Base-by-base conservation (phyloP, 37 sponge, comb jelly and placozoan genomes). In the Aplysina aerophoba region DNA sequence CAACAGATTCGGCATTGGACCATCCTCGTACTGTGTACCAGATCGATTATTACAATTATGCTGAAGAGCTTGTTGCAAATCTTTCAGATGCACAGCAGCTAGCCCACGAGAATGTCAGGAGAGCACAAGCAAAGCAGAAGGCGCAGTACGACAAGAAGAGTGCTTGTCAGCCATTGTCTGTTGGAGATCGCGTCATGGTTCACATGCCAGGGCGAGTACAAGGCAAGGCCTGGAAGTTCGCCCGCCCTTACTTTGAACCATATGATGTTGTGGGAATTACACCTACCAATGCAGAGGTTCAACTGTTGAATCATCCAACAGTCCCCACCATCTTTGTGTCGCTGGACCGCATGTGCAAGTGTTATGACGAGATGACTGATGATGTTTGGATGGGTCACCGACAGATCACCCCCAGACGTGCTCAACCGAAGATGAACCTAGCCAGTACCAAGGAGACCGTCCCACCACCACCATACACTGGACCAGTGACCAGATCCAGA, bases 121-220 rank as follows among this genome's bases (percentile, higher is more conserved):
- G 24, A 39, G 41, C 78, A 16, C 78, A 75, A 22, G n/a, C 12
- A 41, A 28, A 22, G 12, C 78, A 75, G n/a, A 28, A 36, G 24
- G 16, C 78, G 12, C 20, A n/a, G 16, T 75, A 75, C n/a, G 78
- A 75, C 78, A 28, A 39, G n/a, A 14, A 60, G 20, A 15, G n/a
- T 24, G 0, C 17, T 25, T 17, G 24, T n/a, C 37, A 17, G 25
- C 14, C 12, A 17, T 44, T 24, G 13, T 25, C 25, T 11, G 21
- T 27, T 35, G 82, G 87, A 40, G 81, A 87, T 40, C 56, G 87
- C 16, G 87, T 87, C 60, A 87, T 78, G 79, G 72, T 87, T 20
- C 68, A 56, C 40, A 80, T 81, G 72, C 88, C 63, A 0, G 25
- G 28, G 8, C 66, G 73, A 20, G 40, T 54, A 11, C 62, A 17